Evolutionary conservation across 2,888 invertebrate species (phyloP).

Genomic region (Agrochola lychnidis): DNA sequence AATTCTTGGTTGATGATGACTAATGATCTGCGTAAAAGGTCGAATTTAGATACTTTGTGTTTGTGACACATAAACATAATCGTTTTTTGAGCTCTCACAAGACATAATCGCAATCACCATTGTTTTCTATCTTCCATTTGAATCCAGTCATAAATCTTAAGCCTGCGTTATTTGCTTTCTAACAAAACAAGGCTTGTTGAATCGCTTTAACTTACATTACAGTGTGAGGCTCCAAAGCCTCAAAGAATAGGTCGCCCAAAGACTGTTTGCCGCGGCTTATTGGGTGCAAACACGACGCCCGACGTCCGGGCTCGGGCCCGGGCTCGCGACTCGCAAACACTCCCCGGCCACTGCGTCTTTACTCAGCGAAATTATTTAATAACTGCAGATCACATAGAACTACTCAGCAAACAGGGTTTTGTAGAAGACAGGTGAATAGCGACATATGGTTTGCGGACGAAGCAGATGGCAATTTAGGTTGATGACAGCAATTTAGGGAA

Average conservation of each 20-base stretch:
- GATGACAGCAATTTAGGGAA: conserved; percentile 17
- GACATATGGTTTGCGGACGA: conserved; percentile 39
- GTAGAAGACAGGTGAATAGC: conserved; percentile 34
- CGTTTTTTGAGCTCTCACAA: conserved; percentile 33
- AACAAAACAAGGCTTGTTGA: conserved; percentile 53
- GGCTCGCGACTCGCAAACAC: conserved; percentile 65
- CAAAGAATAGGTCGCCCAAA: conserved; percentile 72
- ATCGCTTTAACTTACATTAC: conserved; percentile 58
- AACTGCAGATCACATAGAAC: conserved; percentile 58
- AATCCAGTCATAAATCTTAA: conserved; percentile 39
- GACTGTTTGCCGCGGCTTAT: conserved; percentile 81
- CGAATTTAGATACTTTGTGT: conserved; percentile 18
- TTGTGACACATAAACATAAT: conserved; percentile 28
- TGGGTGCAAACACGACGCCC: conserved; percentile 79
- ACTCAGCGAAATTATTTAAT: conserved; percentile 72
- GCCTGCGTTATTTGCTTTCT: conserved; percentile 34
- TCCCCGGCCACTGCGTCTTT: conserved; percentile 63
- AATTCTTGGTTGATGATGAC: conserved; percentile 45
- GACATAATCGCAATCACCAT: conserved; percentile 34
- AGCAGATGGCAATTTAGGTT: conserved; percentile 19
- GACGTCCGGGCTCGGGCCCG: conserved; percentile 52
- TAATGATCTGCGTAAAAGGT: conserved; percentile 40
- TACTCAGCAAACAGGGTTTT: conserved; percentile 50
- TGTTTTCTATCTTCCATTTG: conserved; percentile 40
- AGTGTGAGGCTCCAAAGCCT: conserved; percentile 43